Percentiles rank a stretch among this genome's conserved stretches.
phyloP scores from a whole-genome alignment of 2,797 vertebrate genomes.

The Falco rusticolus region DNA sequence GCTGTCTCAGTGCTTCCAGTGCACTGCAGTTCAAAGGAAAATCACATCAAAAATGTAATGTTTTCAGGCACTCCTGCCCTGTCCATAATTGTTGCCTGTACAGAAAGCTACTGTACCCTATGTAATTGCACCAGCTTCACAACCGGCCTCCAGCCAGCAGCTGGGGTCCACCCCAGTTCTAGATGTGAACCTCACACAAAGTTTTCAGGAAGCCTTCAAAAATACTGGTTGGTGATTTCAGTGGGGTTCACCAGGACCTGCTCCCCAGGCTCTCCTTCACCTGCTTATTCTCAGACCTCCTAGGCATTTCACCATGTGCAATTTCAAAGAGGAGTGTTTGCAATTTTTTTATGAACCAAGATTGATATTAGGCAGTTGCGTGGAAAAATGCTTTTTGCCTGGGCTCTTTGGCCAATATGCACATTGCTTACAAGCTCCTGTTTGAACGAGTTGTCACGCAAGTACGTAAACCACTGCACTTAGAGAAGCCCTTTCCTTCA shows the following conservation, averaged over 20 bases:
- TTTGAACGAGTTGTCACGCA: not conserved
- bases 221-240: not conserved
- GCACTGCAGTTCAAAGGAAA: not conserved
- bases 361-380: not conserved
- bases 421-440: not conserved
- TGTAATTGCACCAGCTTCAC: not conserved
- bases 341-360: not conserved
- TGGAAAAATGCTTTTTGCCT: not conserved
- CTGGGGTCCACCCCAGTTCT: not conserved
- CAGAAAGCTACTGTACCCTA: not conserved
- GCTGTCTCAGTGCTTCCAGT: not conserved
- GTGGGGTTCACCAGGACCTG: not conserved
- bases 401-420: not conserved
- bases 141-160: not conserved
- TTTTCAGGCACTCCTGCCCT: not conserved
- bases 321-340: not conserved
- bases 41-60: not conserved
- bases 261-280: not conserved
- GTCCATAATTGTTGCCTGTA: not conserved
- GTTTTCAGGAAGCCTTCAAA: not conserved
- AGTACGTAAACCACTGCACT: not conserved
- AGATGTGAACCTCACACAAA: not conserved
- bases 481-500: not conserved
- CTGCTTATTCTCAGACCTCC: not conserved
- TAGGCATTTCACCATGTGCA: not conserved